These are phyloP conservation scores for Herpetotheres cachinnans DNA, from an alignment of 2,113 vertebrate species.

Conservation along the genomic window DNA sequence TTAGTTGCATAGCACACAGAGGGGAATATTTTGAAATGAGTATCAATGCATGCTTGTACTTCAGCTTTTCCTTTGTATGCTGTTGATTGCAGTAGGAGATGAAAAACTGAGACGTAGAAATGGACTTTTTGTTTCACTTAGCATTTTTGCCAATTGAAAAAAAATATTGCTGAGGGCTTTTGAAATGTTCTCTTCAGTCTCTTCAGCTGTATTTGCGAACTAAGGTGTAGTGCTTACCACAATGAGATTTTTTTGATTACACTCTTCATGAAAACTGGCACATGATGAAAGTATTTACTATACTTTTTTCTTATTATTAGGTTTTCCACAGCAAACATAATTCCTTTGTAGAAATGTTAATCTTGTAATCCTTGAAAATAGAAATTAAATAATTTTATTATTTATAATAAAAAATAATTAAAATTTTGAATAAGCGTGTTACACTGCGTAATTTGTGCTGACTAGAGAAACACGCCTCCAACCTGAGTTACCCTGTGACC, in stretches of 20 bases:
- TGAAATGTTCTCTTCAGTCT: background rate
- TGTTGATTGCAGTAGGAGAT: background rate
- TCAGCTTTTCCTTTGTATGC: background rate
- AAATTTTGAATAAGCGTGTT: background rate
- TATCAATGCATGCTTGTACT: background rate
- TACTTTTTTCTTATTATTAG: background rate
- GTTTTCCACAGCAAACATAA: background rate
- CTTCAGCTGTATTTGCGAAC: background rate
- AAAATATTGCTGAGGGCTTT: background rate
- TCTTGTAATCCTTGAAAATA: background rate
- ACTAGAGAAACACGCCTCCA: background rate
- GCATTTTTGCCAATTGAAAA: background rate
- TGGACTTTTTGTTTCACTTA: background rate
- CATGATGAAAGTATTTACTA: background rate
- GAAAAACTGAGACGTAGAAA: background rate
- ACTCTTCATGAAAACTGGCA: background rate
- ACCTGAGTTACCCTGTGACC: background rate
- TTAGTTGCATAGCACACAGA: background rate
- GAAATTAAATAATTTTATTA: too few relatives aligned
- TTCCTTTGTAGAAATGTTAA: background rate
- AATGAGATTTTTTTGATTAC: background rate
- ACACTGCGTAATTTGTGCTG: background rate
- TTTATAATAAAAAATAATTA: background rate
- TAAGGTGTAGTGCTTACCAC: background rate
- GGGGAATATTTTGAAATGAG: background rate